Base-by-base conservation (phyloP, 2,888 invertebrate genomes). In the Phyllotreta striolata region DNA sequence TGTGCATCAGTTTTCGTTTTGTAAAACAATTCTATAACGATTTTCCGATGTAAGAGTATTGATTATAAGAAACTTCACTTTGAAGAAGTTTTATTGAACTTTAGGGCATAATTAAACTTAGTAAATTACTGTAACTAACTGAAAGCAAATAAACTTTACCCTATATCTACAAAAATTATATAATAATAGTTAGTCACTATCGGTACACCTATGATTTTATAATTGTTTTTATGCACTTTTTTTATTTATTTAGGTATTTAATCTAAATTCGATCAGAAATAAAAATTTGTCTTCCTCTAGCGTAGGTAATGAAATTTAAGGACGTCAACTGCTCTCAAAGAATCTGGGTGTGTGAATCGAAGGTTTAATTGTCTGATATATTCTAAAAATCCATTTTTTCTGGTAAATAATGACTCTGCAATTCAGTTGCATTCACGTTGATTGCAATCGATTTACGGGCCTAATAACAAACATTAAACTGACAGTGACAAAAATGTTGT, bases 1-100 rank as follows among this genome's bases (percentile, higher is more conserved):
- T 56, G 39, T 44, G 54, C 52, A 41, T 46, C 55, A 54, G 40
- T 52, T 60, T 60, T 51, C 13, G 24, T 10, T 55, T 55, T 55
- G 10, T 34, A 55, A 34, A 10, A n/a, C n/a, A 14, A 7, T 41
- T 55, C 35, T 24, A 34, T 38, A n/a, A 35, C 12, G 41, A 54
- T 9, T 54, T 54, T 12, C 39, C 37, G 3, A 37, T 24, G 38
- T n/a, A n/a, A n/a, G n/a, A n/a, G n/a, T n/a, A n/a, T n/a, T n/a
- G 5, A 34, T 34, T 35, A 24, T 12, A 35, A n/a, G 8, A 10
- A 52, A 10, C 51, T 47, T 6, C 12, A 37, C 10, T 12, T 2
- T 37, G 10, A 4, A 9, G 24, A 24, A 24, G 24, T 24, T n/a
- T 41, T 41, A 2, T n/a, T 9, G 41, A 41, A n/a, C 1, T 41